phyloP scores from a whole-genome alignment of 2,797 vertebrate genomes.

The Sebastes aleutianus region DNA sequence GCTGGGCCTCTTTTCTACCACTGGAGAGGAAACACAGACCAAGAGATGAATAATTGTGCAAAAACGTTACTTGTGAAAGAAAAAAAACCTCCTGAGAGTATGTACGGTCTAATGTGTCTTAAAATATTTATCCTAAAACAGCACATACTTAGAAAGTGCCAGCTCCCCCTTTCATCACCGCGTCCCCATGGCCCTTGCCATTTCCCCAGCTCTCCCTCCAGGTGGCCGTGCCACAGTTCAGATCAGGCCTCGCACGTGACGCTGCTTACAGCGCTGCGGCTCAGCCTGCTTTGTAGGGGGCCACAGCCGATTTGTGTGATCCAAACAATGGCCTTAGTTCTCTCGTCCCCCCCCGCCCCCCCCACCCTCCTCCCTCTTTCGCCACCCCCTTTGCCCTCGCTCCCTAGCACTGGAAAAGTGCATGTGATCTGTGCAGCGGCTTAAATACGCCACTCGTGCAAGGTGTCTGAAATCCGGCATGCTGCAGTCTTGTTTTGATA shows the following conservation, averaged over 20 bases:
- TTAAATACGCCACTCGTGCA: constrained; percentile 65
- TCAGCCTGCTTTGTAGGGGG: constrained; percentile 61
- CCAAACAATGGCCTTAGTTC: constrained; percentile 74
- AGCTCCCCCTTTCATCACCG: not conserved
- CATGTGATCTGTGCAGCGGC: constrained; percentile 75
- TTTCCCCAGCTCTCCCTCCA: constrained; percentile 4
- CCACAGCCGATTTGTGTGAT: constrained; percentile 74
- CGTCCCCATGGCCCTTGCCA: not conserved
- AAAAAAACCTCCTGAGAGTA: not conserved
- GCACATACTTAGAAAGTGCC: not conserved
- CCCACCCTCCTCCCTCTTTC: not conserved
- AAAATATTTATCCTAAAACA: constrained; percentile 15
- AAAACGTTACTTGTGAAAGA: constrained; percentile 1
- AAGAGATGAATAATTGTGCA: constrained; percentile 23
- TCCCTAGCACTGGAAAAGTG: constrained; percentile 23
- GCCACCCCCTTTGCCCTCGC: not conserved
- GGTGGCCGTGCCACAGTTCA: constrained; percentile 41
- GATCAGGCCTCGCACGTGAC: constrained; percentile 64
- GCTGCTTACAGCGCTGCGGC: constrained; percentile 58
- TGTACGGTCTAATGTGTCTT: not conserved
- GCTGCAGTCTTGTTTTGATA: constrained; percentile 55
- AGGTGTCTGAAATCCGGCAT: constrained; percentile 61
- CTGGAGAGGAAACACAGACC: constrained; percentile 7
- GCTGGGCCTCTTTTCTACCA: constrained; percentile 10
- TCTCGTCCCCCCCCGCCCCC: not conserved